These are phyloP conservation scores for Spialia ferax DNA, from an alignment of 2,888 invertebrate genomes.

Conservation along the genomic window DNA sequence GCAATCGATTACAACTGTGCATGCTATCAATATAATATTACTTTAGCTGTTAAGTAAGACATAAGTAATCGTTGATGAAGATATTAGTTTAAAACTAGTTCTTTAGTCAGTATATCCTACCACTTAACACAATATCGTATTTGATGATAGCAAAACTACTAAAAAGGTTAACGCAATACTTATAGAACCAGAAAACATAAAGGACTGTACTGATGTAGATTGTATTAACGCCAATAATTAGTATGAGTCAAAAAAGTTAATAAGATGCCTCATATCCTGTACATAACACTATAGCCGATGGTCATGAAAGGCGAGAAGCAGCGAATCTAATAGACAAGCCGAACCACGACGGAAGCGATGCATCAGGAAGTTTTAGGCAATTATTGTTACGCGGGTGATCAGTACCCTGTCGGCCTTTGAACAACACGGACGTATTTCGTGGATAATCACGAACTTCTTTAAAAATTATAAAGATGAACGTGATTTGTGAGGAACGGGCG, in stretches of 20 bases:
- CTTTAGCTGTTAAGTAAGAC: not conserved
- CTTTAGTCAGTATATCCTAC: not conserved
- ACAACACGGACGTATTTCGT: slow-evolving; percentile 34
- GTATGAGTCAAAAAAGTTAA: slow-evolving; percentile 15
- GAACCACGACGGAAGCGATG: slow-evolving; percentile 58
- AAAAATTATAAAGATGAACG: slow-evolving; percentile 55
- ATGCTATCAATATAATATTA: slow-evolving; percentile 1
- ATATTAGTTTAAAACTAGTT: not conserved
- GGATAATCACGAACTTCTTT: slow-evolving; percentile 44
- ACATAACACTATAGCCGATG: slow-evolving; percentile 17
- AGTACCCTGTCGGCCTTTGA: slow-evolving; percentile 52
- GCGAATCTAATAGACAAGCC: slow-evolving; percentile 63
- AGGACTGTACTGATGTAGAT: not conserved
- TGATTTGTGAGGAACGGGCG: slow-evolving; percentile 49
- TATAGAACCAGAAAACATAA: not conserved
- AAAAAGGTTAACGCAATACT: not conserved
- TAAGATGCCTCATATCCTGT: not conserved
- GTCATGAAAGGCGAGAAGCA: slow-evolving; percentile 53
- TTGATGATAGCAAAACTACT: not conserved
- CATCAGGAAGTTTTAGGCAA: slow-evolving; percentile 71
- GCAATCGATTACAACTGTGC: slow-evolving; percentile 11
- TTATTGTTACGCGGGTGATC: slow-evolving; percentile 59
- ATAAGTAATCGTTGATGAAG: not conserved
- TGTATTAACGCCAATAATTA: not conserved
- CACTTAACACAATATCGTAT: not conserved